phyloP scores from a whole-genome alignment of 2,113 vertebrate genomes.

The human region DNA sequence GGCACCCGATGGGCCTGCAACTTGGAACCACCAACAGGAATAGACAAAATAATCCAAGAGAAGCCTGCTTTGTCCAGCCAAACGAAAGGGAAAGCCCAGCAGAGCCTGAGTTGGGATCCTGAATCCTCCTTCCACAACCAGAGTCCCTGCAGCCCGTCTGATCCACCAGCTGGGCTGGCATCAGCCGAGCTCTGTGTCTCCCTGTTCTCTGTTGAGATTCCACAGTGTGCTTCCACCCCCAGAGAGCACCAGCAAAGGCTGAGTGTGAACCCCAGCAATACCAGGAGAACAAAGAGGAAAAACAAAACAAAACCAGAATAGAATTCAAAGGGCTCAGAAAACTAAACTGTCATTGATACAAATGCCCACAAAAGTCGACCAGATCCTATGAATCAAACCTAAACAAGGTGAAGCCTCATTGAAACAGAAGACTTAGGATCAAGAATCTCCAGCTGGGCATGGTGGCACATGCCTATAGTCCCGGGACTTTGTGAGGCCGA shows the following conservation, averaged over 20 bases:
- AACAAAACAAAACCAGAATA: neutral
- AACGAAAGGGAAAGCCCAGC: neutral
- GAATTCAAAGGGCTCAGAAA: neutral
- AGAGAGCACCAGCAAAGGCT: neutral
- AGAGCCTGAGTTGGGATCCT: neutral
- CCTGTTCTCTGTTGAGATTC: neutral
- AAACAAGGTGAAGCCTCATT: neutral
- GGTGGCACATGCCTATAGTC: no score
- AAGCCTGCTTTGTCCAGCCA: neutral
- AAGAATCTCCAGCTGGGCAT: no score
- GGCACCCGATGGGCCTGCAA: neutral
- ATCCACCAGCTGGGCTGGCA: neutral
- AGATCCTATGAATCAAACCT: neutral
- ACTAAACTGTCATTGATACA: neutral
- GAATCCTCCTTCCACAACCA: neutral
- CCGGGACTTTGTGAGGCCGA: no score
- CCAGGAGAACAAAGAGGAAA: neutral
- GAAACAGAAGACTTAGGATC: neutral
- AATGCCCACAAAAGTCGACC: neutral
- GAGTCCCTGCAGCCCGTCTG: neutral
- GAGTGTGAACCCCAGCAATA: neutral
- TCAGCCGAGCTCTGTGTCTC: neutral
- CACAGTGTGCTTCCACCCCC: rapidly evolving
- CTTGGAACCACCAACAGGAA: neutral
- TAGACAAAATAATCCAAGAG: neutral